phyloP scores from a whole-genome alignment of 2,113 vertebrate genomes.

The Cynoglossus semilaevis region DNA sequence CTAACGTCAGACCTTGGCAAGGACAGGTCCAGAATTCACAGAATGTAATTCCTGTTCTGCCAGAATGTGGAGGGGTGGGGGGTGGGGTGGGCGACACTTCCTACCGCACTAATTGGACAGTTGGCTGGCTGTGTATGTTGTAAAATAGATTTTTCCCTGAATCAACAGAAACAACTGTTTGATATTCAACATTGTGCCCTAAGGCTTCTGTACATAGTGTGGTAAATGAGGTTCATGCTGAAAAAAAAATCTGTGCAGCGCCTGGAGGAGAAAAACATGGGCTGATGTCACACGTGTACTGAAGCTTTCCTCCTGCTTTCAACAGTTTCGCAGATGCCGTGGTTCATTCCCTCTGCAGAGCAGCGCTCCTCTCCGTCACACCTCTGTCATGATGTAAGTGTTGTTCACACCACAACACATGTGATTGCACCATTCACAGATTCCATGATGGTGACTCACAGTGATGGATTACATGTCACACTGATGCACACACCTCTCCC shows the following conservation, averaged over 20 bases:
- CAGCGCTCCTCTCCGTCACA: conserved; percentile 50
- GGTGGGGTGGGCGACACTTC: too few species aligned
- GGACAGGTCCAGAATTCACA: conserved; percentile 44
- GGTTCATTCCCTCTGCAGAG: conserved; percentile 44
- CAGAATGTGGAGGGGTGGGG: conserved; percentile 19
- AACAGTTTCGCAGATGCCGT: conserved; percentile 38
- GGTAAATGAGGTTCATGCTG: conserved; percentile 4
- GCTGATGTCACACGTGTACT: conserved; percentile 3
- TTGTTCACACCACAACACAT: conserved; percentile 61
- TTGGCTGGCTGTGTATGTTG: conserved; percentile 50
- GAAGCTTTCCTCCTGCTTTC: conserved; percentile 39
- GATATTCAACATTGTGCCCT: conserved; percentile 39
- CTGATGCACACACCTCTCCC: conserved; percentile 34
- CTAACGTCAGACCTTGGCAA: conserved; percentile 57
- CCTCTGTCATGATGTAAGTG: conserved; percentile 68
- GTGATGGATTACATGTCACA: conserved; percentile 42
- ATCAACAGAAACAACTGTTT: conserved; percentile 60
- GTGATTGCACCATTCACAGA: conserved; percentile 57
- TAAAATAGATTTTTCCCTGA: conserved; percentile 64
- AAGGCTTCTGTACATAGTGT: conserved; percentile 20
- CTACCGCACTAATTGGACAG: conserved; percentile 62
- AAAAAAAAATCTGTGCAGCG: conserved; percentile 14
- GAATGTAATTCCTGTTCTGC: conserved; percentile 50
- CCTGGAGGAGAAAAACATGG: neutral
- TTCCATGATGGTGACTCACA: conserved; percentile 32